Evolutionary conservation across 2,888 invertebrate species (phyloP).

Genomic region (Agapostemon virescens): DNA sequence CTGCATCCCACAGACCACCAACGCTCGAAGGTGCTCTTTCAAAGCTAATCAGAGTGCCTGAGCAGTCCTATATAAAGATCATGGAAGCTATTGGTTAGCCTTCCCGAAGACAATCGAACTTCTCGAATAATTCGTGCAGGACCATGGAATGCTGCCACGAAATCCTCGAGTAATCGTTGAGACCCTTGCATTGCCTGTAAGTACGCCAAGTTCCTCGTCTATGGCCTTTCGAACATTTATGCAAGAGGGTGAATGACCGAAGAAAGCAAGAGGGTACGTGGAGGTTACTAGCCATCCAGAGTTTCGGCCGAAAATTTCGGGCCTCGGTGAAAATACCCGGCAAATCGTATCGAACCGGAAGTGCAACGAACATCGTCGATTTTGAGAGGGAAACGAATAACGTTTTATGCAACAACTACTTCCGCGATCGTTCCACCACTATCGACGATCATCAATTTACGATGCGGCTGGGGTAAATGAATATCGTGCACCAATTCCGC

Average conservation of each 20-base stretch:
- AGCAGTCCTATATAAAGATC: not conserved
- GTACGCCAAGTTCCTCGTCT: not conserved
- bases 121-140: not conserved
- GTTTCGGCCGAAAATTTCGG: not conserved
- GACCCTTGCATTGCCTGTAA: not conserved
- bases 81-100: not conserved
- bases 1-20: not conserved
- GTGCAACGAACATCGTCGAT: not conserved
- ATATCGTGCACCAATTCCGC: too few species aligned
- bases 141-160: not conserved
- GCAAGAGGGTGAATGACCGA: not conserved
- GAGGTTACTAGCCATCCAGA: not conserved
- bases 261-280: too few species aligned
- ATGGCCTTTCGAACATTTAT: not conserved
- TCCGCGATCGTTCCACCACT: too few species aligned
- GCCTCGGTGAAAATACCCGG: not conserved
- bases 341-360: not conserved
- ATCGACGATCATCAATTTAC: too few species aligned
- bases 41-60: not conserved
- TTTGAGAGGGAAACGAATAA: not conserved
- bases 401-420: too few species aligned
- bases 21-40: too few species aligned
- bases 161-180: not conserved
- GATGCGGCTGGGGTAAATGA: too few species aligned
- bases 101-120: not conserved